phyloP scores from a whole-genome alignment of 2,797 vertebrate genomes.

The Salmo trutta region DNA sequence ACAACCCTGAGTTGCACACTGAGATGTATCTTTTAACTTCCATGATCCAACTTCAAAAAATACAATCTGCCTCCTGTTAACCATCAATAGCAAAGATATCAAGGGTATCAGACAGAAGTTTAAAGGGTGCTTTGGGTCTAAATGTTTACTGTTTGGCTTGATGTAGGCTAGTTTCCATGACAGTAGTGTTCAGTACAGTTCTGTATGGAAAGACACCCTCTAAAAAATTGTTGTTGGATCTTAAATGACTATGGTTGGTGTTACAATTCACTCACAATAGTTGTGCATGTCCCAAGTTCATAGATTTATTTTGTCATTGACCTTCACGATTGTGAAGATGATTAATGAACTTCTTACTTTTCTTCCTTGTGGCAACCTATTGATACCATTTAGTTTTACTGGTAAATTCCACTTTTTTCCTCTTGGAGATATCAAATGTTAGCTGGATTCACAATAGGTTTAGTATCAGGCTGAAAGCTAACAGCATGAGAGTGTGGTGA shows the following conservation, averaged over 20 bases:
- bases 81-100: not conserved
- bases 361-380: not conserved
- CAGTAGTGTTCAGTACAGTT: too few relatives aligned
- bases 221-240: not conserved
- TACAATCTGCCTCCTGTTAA: not conserved
- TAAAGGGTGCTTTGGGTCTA: not conserved
- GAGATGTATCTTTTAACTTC: slow-evolving; percentile 5
- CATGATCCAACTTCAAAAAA: not conserved
- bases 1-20: not conserved
- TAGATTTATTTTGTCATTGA: slow-evolving; percentile 7
- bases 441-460: slow-evolving; percentile 47
- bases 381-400: not conserved
- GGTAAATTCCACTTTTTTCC: slow-evolving; percentile 19
- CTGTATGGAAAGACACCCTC: not conserved
- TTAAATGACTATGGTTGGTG: not conserved
- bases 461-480: slow-evolving; percentile 48
- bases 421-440: slow-evolving; percentile 35
- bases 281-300: slow-evolving; percentile 17
- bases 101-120: not conserved
- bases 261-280: not conserved
- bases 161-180: not conserved
- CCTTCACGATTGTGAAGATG: not conserved
- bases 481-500: slow-evolving; percentile 55
- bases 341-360: not conserved
- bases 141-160: not conserved